A percentile compares a stretch with the other conserved stretches of the same genome.
Evolutionary conservation across 2,113 vertebrate genomes (phyloP).

Genomic region (Sinocyclocheilus grahami): DNA sequence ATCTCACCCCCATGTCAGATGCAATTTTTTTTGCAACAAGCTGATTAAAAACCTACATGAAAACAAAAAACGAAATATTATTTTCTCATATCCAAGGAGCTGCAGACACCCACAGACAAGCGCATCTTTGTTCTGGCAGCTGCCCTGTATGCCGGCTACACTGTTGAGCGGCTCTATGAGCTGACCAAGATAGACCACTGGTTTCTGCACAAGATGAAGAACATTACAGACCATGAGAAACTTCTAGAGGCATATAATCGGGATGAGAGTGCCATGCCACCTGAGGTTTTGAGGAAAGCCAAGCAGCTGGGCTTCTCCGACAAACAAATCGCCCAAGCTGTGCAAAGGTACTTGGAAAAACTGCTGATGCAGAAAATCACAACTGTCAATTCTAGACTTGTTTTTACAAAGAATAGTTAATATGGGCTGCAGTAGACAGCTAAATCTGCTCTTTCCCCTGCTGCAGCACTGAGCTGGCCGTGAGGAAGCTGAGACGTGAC

Average conservation of each 20-base stretch:
- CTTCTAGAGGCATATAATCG: slow-evolving; percentile 83
- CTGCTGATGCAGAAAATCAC: background rate
- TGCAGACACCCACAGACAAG: slow-evolving; percentile 94
- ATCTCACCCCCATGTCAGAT: background rate
- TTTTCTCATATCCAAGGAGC: slow-evolving; percentile 77
- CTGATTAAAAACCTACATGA: background rate
- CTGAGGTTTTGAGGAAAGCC: slow-evolving; percentile 81
- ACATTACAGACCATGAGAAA: slow-evolving; percentile 81
- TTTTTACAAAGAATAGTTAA: background rate
- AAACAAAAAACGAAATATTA: background rate
- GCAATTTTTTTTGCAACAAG: background rate
- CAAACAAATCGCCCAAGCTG: slow-evolving; percentile 91
- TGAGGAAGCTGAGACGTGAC: slow-evolving; percentile 89
- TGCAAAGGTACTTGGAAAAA: slow-evolving; percentile 82
- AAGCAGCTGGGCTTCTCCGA: slow-evolving; percentile 96
- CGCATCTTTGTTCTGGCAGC: slow-evolving; percentile 93
- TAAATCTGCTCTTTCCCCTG: background rate
- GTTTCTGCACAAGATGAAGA: slow-evolving; percentile 98
- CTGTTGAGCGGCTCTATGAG: slow-evolving; percentile 88
- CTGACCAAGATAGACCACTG: slow-evolving; percentile 96
- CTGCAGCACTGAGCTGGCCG: slow-evolving; percentile 89
- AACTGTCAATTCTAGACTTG: background rate
- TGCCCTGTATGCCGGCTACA: slow-evolving; percentile 85
- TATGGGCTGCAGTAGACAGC: background rate
- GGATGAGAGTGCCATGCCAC: slow-evolving; percentile 78